These are phyloP conservation scores for Troides oblongomaculatus DNA, from an alignment of 2,888 invertebrate species.

Conservation along the genomic window DNA sequence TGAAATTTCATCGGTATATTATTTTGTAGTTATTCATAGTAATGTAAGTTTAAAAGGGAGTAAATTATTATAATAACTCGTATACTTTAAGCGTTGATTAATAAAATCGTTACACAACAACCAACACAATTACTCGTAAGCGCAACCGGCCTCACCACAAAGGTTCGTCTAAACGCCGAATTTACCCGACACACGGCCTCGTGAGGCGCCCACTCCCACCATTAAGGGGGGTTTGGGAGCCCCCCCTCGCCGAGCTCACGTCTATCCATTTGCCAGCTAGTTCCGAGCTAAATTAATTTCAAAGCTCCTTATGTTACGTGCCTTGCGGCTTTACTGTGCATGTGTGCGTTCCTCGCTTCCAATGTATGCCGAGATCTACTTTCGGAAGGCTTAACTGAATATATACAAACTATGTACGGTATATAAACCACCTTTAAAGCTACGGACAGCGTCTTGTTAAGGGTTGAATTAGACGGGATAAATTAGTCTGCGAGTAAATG, in stretches of 20 bases:
- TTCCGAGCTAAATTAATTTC: constrained; percentile 81
- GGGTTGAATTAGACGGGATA: constrained; percentile 74
- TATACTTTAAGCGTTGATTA: constrained; percentile 16
- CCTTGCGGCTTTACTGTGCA: constrained; percentile 74
- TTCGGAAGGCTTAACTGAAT: constrained; percentile 74
- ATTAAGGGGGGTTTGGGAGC: constrained; percentile 38
- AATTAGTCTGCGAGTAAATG: constrained; percentile 64
- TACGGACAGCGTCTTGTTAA: constrained; percentile 72
- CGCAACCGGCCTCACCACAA: constrained; percentile 70
- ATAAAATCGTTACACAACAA: constrained; percentile 34
- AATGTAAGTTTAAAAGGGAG: neutral
- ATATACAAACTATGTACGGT: constrained; percentile 47
- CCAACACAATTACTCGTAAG: constrained; percentile 69
- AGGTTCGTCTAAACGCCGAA: constrained; percentile 77
- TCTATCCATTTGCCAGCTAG: constrained; percentile 81
- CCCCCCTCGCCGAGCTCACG: constrained; percentile 68
- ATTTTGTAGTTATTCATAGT: too few relatives aligned
- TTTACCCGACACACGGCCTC: constrained; percentile 61
- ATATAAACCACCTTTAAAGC: constrained; percentile 53
- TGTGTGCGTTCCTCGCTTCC: constrained; percentile 56
- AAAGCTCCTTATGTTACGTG: constrained; percentile 81
- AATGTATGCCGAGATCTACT: constrained; percentile 58
- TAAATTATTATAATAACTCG: neutral
- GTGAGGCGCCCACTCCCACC: constrained; percentile 39
- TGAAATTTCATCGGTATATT: too few relatives aligned